These are phyloP conservation scores for Pelusios castaneus DNA, from an alignment of 2,113 vertebrate genomes.

Conservation along the genomic window DNA sequence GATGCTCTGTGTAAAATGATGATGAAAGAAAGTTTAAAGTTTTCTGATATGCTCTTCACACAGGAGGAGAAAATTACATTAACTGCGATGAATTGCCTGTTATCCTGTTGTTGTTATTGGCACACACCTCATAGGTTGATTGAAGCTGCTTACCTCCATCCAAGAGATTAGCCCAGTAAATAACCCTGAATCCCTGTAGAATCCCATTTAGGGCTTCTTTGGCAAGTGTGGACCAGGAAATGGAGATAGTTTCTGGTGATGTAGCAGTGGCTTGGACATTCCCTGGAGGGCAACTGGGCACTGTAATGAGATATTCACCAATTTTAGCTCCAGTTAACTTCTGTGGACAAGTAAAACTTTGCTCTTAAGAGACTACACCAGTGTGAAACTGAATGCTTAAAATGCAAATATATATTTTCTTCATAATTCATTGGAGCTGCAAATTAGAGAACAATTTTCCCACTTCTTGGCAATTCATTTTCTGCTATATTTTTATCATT, in stretches of 20 bases:
- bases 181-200: slow-evolving; percentile 96
- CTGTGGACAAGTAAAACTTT: neutral
- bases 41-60: neutral
- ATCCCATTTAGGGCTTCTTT: slow-evolving; percentile 96
- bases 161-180: slow-evolving; percentile 98
- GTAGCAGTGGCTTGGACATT: slow-evolving; percentile 95
- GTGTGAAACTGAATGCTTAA: neutral
- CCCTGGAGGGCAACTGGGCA: slow-evolving; percentile 94
- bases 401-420: neutral
- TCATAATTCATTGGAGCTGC: neutral
- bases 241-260: slow-evolving; percentile 95
- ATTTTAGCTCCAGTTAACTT: neutral
- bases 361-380: neutral
- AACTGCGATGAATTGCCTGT: rapidly evolving
- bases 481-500: rapidly evolving
- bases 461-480: neutral
- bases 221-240: slow-evolving; percentile 93
- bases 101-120: neutral
- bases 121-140: rapidly evolving
- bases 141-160: slow-evolving; percentile 88
- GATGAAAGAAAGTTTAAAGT: neutral
- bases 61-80: rapidly evolving
- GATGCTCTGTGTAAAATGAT: neutral
- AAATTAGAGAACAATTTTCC: neutral
- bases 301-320: slow-evolving; percentile 73